Conservation (phyloP, 2,888 invertebrate genomes). For the Cheilosia vernalis region DNA sequence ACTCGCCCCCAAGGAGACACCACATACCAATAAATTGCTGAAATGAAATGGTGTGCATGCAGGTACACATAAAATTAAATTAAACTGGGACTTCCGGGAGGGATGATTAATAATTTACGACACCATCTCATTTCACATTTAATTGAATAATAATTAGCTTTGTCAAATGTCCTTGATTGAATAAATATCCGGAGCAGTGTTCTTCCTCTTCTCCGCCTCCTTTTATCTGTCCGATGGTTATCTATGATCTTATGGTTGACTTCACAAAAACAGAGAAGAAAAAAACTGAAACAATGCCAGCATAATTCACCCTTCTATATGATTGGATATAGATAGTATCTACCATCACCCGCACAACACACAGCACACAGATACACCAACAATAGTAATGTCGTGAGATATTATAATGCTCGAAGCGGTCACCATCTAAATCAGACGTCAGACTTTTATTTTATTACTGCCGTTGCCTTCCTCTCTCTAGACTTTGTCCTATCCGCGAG, state of each 20-base stretch:
- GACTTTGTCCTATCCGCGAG: conserved; percentile 1
- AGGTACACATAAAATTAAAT: too few species aligned
- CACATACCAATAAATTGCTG: too few species aligned
- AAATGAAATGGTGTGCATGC: too few species aligned
- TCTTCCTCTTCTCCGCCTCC: not conserved
- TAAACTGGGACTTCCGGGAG: too few species aligned
- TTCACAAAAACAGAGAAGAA: conserved; percentile 14
- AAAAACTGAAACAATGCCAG: conserved; percentile 59
- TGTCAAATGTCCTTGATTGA: not conserved
- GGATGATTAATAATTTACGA: too few species aligned
- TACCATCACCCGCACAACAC: conserved; percentile 31
- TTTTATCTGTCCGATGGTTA: conserved; percentile 41
- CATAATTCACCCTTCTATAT: conserved; percentile 59
- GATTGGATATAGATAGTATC: not conserved
- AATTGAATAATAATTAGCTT: not conserved
- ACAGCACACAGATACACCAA: conserved; percentile 36
- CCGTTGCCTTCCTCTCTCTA: conserved; percentile 37
- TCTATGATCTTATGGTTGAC: conserved; percentile 40
- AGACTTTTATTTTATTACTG: conserved; percentile 45
- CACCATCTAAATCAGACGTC: conserved; percentile 68
- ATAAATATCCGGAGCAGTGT: too few species aligned
- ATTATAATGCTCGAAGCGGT: conserved; percentile 43
- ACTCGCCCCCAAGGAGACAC: too few species aligned
- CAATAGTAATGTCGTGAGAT: conserved; percentile 62
- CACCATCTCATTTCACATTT: not conserved